Base-by-base conservation (phyloP, 2,888 invertebrate species). In the Cistogaster globosa region DNA sequence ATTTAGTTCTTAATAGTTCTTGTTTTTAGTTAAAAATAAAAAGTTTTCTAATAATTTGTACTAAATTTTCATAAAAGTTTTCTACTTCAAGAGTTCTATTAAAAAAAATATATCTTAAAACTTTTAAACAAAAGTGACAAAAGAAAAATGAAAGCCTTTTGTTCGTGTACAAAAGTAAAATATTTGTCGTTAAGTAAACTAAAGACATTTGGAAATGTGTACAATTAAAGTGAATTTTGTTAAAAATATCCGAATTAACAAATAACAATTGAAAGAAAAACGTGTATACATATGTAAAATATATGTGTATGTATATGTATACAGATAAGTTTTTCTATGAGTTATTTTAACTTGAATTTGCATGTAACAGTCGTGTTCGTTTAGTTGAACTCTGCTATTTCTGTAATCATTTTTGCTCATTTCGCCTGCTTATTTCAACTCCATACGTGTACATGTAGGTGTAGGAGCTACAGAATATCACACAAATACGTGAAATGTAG, bases 361-460 rank as follows among this genome's bases (percentile, higher is more conserved):
- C 63, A 81, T 65, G 63, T 65, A 77, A 74, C 42, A 68, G 85
- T 84, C 84, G 81, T 69, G 51, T 74, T 81, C 63, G 45, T 81
- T 18, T 74, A 69, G 18, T 36, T 85, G 60, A 72, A 85, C 74
- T 78, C 82, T 55, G 71, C 58, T 63, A 57, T 72, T 68, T 81
- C 68, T 55, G 18, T 81, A 68, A 38, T 58, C 45, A 67, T 32
- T 58, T 57, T 38, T 76, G n/a, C 68, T 82, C 65, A 62, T 63
- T 69, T 77, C 58, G 69, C 81, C 38, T 80, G 26, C 63, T 32
- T 65, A 68, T 32, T 74, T 67, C 38, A 14, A 53, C 22, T 45
- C 42, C 38, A 18, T 71, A 77, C 75, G 80, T 86, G 63, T 87
- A 80, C 84, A 84, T 87, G 83, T 82, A 81, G 86, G 86, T 86